phyloP scores from a whole-genome alignment of 2,797 vertebrate species.

The Urosaurus nigricauda region DNA sequence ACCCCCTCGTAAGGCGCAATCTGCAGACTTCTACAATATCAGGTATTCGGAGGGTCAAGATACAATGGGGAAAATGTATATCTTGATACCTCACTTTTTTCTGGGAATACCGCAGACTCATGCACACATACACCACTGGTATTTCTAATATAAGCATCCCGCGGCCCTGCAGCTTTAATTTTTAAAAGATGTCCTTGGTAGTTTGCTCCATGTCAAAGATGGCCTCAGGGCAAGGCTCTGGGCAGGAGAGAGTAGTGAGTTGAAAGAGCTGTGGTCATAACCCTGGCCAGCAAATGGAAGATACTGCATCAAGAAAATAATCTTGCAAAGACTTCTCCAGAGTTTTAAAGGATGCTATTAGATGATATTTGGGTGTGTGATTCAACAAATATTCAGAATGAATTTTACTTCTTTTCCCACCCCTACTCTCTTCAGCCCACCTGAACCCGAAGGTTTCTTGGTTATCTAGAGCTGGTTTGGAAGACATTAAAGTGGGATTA shows the following conservation, averaged over 20 bases:
- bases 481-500: too few species aligned
- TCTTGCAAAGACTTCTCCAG: background rate
- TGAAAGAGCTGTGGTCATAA: constrained; percentile 16
- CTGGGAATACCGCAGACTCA: background rate
- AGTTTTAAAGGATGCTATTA: background rate
- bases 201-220: constrained; percentile 39
- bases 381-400: too few species aligned
- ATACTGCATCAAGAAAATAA: background rate
- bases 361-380: background rate
- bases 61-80: too few species aligned
- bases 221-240: background rate
- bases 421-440: too few species aligned
- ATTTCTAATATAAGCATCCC: background rate
- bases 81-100: background rate
- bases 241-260: constrained; percentile 33
- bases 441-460: too few species aligned
- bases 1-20: too few species aligned
- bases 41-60: too few species aligned
- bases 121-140: background rate
- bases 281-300: constrained; percentile 17
- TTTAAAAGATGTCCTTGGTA: constrained; percentile 25
- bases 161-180: background rate
- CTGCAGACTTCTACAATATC: too few species aligned
- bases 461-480: too few species aligned
- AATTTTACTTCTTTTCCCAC: too few species aligned